Evolutionary conservation across 2,797 vertebrate genomes (phyloP).

Genomic region (Champsocephalus gunnari): DNA sequence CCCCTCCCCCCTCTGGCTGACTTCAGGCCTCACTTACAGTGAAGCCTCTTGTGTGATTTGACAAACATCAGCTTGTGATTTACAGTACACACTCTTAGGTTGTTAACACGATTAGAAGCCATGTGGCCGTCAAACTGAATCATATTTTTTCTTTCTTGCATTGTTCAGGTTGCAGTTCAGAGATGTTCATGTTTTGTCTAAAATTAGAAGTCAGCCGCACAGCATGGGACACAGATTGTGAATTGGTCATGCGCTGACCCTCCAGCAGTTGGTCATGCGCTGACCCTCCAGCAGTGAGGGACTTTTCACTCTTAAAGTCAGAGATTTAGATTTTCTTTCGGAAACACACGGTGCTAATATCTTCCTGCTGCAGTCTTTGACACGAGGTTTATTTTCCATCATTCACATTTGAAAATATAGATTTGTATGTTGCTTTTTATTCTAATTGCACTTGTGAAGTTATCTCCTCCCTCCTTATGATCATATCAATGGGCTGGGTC

Average conservation of each 20-base stretch:
- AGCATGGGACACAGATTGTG: slow-evolving; percentile 27
- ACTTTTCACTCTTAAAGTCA: background rate
- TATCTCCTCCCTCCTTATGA: background rate
- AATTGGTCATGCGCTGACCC: slow-evolving; percentile 44
- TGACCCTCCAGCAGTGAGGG: slow-evolving; percentile 31
- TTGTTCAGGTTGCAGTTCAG: slow-evolving; percentile 4
- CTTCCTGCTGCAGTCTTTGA: background rate
- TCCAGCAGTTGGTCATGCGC: slow-evolving; percentile 41
- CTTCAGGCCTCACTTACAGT: background rate
- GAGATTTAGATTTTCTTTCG: background rate
- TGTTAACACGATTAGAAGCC: background rate
- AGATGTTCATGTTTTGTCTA: slow-evolving; percentile 23
- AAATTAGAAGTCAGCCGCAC: slow-evolving; percentile 43
- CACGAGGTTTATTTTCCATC: background rate
- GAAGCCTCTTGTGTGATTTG: slow-evolving; percentile 1
- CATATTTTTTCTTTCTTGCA: background rate
- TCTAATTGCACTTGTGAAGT: background rate
- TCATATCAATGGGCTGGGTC: background rate
- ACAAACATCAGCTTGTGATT: background rate
- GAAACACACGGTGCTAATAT: accelerated
- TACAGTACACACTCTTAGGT: background rate
- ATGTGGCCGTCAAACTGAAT: background rate
- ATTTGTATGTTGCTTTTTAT: background rate
- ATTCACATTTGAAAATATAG: background rate
- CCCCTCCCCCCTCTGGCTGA: background rate